A percentile compares a stretch with the other conserved stretches of the same genome.
Evolutionary conservation across 2,113 vertebrate genomes (phyloP).

Genomic region (Shinisaurus crocodilurus): DNA sequence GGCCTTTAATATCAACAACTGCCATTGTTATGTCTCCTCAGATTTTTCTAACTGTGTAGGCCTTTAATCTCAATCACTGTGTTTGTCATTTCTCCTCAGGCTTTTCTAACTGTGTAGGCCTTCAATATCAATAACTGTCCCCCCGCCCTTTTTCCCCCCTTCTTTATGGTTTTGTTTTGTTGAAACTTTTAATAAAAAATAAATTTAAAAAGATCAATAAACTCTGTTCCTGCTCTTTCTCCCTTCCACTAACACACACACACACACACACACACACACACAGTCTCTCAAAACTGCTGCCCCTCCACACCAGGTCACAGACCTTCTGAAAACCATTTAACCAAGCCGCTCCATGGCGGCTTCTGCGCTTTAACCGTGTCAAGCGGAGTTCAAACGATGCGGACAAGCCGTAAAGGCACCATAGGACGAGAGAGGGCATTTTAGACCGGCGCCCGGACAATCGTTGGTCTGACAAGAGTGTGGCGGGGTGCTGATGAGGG

Average conservation of each 20-base stretch:
- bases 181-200: too few species aligned
- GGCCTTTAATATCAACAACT: too few species aligned
- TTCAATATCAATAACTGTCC: too few species aligned
- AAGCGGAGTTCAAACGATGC: constrained; percentile 32
- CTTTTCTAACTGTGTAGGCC: background rate
- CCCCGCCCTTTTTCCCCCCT: background rate
- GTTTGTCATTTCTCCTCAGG: background rate
- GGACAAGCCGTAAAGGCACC: constrained; percentile 6
- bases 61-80: too few species aligned
- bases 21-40: too few species aligned
- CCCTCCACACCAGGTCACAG: constrained; percentile 19
- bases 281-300: background rate
- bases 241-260: background rate
- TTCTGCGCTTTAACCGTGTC: constrained; percentile 8
- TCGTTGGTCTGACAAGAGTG: constrained; percentile 7
- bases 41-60: background rate
- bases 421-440: constrained; percentile 25
- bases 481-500: constrained; percentile 25
- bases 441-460: constrained; percentile 5
- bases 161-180: too few species aligned
- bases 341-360: constrained; percentile 31
- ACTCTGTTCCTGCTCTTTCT: background rate
- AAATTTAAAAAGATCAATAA: too few species aligned
- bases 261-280: background rate
- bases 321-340: constrained; percentile 10